Conservation (phyloP, 2,888 invertebrate species). For the Philereme transversata region DNA sequence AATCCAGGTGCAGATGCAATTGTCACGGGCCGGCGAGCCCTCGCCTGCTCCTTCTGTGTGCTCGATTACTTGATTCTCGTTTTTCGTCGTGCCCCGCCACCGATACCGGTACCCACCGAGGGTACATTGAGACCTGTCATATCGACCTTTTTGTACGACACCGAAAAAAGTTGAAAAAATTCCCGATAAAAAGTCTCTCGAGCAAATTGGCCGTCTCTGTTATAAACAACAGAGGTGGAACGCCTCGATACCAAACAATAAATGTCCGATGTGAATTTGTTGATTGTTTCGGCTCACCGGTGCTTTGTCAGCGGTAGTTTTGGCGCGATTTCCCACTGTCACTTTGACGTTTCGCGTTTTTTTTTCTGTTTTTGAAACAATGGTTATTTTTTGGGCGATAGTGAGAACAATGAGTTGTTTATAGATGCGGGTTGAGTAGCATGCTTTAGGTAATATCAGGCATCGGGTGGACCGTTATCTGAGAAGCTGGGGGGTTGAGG, state of each 20-base stretch:
- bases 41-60: constrained; percentile 71
- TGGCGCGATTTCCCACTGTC: constrained; percentile 68
- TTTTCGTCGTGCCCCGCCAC: constrained; percentile 70
- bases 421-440: constrained; percentile 35
- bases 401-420: constrained; percentile 43
- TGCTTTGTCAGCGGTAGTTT: constrained; percentile 73
- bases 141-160: constrained; percentile 77
- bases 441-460: constrained; percentile 36
- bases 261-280: constrained; percentile 79
- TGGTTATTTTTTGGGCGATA: constrained; percentile 37
- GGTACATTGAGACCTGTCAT: constrained; percentile 77
- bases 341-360: constrained; percentile 60
- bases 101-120: constrained; percentile 54
- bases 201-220: constrained; percentile 83
- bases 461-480: constrained; percentile 58
- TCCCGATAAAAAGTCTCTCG: constrained; percentile 75
- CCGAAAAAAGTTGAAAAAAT: constrained; percentile 68
- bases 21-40: constrained; percentile 73
- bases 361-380: constrained; percentile 41
- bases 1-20: constrained; percentile 77
- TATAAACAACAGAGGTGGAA: constrained; percentile 82
- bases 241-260: constrained; percentile 80
- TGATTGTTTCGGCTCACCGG: constrained; percentile 75
- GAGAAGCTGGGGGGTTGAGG: constrained; percentile 59
- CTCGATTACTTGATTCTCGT: constrained; percentile 76